Evolutionary conservation across 2,113 vertebrate genomes (phyloP).

Genomic region (Anseranas semipalmata): DNA sequence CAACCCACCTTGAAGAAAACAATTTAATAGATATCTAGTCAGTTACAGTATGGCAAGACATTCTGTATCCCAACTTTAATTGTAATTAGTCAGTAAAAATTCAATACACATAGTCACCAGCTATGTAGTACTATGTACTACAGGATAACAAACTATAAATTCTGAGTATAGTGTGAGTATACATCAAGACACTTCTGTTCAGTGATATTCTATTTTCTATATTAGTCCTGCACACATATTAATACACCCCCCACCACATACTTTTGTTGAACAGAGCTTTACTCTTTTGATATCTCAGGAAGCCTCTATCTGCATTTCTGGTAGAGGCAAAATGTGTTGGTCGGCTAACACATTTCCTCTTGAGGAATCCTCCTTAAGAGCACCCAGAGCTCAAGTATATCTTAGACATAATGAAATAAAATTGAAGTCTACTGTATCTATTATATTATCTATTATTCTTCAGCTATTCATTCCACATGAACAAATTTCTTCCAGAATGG

Average conservation of each 20-base stretch:
- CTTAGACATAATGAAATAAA: background rate
- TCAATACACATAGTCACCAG: background rate
- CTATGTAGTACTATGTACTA: background rate
- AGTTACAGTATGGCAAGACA: background rate
- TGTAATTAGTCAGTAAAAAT: background rate
- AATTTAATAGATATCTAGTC: background rate
- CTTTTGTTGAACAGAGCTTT: background rate
- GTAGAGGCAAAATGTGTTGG: background rate
- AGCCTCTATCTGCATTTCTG: background rate
- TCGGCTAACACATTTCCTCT: background rate
- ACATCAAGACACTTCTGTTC: background rate
- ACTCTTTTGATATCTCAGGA: background rate
- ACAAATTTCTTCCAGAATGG: fast-evolving
- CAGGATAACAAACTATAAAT: background rate
- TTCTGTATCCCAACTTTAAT: background rate
- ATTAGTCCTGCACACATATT: background rate
- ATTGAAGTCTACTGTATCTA: background rate
- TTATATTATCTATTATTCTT: background rate
- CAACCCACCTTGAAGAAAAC: conserved; percentile 84
- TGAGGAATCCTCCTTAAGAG: background rate
- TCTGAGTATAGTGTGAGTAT: background rate
- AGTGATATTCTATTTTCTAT: background rate
- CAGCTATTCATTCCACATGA: background rate
- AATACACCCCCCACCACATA: background rate
- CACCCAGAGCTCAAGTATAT: background rate